Conservation (phyloP, 2,113 vertebrate genomes). For the Trogon melanurus region DNA sequence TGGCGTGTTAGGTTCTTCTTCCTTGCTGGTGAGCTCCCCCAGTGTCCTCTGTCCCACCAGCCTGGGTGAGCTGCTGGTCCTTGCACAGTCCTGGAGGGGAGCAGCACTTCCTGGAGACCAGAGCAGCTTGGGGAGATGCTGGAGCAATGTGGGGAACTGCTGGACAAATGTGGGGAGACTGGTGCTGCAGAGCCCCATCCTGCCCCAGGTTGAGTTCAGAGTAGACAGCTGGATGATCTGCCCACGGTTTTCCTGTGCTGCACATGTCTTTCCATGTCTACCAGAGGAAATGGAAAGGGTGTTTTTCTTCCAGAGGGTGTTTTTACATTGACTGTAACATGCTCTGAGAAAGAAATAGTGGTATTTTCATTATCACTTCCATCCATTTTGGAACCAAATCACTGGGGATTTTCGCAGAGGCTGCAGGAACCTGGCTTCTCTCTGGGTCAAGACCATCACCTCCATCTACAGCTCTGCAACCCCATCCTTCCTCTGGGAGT, state of each 20-base stretch:
- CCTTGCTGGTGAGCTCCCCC: rapidly evolving
- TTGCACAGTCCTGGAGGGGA: background rate
- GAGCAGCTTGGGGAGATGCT: too few relatives aligned
- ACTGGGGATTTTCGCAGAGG: background rate
- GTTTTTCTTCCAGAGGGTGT: rapidly evolving
- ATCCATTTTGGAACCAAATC: background rate
- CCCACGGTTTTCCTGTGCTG: background rate
- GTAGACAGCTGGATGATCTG: too few relatives aligned
- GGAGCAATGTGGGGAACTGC: background rate
- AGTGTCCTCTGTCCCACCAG: too few relatives aligned
- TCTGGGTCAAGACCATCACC: constrained; percentile 21
- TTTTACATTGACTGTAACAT: background rate
- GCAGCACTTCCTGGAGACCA: background rate
- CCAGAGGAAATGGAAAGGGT: background rate
- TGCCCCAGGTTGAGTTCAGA: background rate
- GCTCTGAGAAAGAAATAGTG: background rate
- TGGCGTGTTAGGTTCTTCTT: rapidly evolving
- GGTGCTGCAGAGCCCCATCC: too few relatives aligned
- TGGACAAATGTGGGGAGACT: background rate
- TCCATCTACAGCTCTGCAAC: background rate
- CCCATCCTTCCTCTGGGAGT: background rate
- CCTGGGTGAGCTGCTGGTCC: background rate
- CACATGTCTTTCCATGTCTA: background rate
- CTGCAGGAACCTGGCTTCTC: background rate
- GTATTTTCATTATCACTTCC: background rate